A percentile compares a stretch with the other conserved stretches of the same genome.
phyloP scores from a whole-genome alignment of 2,888 invertebrate genomes.

The Megamerina dolium region DNA sequence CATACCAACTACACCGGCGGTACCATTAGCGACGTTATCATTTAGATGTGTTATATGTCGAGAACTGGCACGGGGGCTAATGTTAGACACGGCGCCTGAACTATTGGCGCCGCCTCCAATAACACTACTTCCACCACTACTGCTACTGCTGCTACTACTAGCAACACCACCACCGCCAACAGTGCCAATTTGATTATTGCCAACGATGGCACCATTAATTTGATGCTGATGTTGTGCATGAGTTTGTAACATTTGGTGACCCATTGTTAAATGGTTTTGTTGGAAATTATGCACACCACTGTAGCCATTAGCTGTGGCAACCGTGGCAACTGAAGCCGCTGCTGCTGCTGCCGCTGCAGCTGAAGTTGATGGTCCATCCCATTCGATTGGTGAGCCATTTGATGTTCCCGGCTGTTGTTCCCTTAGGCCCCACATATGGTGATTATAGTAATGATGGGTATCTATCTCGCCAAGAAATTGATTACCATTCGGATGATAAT shows the following conservation, averaged over 20 bases:
- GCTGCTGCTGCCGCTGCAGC: constrained; percentile 37
- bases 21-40: constrained; percentile 19
- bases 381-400: constrained; percentile 36
- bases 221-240: constrained; percentile 32
- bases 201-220: constrained; percentile 13
- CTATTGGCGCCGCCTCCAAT: neutral
- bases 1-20: constrained; percentile 31
- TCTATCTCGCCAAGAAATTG: constrained; percentile 50
- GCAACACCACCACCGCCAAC: constrained; percentile 18
- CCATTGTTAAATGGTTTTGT: too few species aligned
- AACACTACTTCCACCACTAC: constrained; percentile 9
- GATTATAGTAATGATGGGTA: constrained; percentile 48
- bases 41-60: constrained; percentile 19
- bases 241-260: constrained; percentile 35
- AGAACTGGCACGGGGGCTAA: constrained; percentile 4
- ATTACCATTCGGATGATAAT: constrained; percentile 49
- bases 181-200: constrained; percentile 33
- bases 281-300: constrained; percentile 8
- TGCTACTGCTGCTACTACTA: constrained; percentile 11
- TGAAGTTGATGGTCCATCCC: constrained; percentile 44
- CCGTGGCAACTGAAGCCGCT: constrained; percentile 16
- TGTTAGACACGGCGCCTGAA: neutral
- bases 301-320: too few species aligned
- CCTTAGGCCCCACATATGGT: constrained; percentile 52
- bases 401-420: too few species aligned